Conservation (phyloP, 2,888 invertebrate species). For the Boloria euphrosyne region DNA sequence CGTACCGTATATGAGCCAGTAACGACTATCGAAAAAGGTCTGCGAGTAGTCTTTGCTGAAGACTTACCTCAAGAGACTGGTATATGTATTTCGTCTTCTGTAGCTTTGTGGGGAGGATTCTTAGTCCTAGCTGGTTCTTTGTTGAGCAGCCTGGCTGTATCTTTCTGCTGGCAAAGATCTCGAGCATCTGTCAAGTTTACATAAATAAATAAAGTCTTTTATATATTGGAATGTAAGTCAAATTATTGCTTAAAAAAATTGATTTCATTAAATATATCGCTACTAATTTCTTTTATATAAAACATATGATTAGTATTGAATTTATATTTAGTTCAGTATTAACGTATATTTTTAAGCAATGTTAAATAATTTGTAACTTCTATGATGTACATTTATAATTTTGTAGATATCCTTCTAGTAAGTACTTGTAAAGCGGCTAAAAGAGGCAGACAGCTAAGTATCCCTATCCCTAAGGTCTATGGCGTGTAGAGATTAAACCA, state of each 20-base stretch:
- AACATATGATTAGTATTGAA: background rate
- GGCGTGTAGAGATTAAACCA: no score
- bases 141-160: constrained; percentile 73
- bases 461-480: no score
- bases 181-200: constrained; percentile 61
- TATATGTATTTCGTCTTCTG: constrained; percentile 84
- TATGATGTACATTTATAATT: background rate
- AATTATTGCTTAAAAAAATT: background rate
- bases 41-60: constrained; percentile 86
- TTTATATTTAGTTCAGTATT: constrained; percentile 15
- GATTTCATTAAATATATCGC: no score
- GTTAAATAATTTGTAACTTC: background rate
- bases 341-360: constrained; percentile 1
- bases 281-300: no score
- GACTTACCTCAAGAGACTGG: constrained; percentile 79
- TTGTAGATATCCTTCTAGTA: background rate
- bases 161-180: constrained; percentile 71
- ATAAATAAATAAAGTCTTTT: constrained; percentile 41
- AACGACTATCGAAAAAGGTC: constrained; percentile 84
- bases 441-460: no score
- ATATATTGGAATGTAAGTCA: background rate
- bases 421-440: no score
- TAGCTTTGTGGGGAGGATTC: constrained; percentile 84
- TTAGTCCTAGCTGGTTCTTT: constrained; percentile 84
- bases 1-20: constrained; percentile 78